phyloP scores from a whole-genome alignment of 2,888 invertebrate species.

The Lutraria lutraria region DNA sequence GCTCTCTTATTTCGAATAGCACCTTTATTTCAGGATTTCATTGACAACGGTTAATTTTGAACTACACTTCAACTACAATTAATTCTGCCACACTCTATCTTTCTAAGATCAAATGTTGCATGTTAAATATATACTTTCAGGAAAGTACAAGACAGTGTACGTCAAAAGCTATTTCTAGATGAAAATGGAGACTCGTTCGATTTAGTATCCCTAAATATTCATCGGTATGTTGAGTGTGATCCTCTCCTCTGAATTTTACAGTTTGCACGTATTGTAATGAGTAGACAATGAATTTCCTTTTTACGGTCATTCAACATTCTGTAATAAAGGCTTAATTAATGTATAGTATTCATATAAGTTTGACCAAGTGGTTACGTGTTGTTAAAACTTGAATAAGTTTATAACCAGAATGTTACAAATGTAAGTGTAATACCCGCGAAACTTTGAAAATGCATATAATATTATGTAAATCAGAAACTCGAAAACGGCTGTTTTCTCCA shows the following conservation, averaged over 20 bases:
- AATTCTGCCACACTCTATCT: not conserved
- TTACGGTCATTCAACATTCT: not conserved
- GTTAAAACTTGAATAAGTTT: too few species aligned
- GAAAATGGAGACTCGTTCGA: constrained; percentile 12
- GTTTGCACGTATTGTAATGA: not conserved
- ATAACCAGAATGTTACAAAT: too few species aligned
- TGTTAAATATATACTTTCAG: constrained; percentile 22
- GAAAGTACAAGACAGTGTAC: constrained; percentile 43
- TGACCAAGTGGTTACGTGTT: too few species aligned
- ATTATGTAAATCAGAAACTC: too few species aligned
- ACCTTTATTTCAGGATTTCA: too few species aligned
- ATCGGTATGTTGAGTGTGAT: constrained; percentile 49
- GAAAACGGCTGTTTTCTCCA: too few species aligned
- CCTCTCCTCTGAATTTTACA: not conserved
- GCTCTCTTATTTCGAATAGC: too few species aligned
- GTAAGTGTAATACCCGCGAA: too few species aligned
- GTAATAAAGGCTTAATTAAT: not conserved
- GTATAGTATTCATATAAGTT: not conserved
- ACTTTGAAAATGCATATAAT: too few species aligned
- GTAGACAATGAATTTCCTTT: too few species aligned
- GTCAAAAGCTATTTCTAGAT: constrained; percentile 40
- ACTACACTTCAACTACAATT: not conserved
- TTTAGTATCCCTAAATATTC: constrained; percentile 48
- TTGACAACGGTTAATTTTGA: not conserved
- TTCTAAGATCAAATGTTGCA: not conserved